phyloP scores from a whole-genome alignment of 2,888 invertebrate genomes.

The Rosalia funebris region DNA sequence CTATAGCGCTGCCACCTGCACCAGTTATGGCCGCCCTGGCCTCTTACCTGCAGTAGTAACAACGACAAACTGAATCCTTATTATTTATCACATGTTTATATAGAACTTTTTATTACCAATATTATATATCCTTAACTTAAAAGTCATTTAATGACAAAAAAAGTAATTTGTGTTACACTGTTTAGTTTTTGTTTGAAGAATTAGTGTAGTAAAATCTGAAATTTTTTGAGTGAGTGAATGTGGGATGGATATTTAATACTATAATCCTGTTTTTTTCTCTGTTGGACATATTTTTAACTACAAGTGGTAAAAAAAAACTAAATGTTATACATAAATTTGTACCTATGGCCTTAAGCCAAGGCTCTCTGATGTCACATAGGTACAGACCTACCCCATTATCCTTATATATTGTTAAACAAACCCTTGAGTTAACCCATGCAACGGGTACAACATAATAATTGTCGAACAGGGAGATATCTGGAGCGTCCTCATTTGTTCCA shows the following conservation, averaged over 20 bases:
- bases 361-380: conserved; percentile 44
- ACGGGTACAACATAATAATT: conserved; percentile 54
- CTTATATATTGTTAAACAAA: conserved; percentile 39
- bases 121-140: conserved; percentile 59
- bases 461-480: conserved; percentile 62
- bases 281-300: conserved; percentile 42
- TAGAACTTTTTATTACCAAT: conserved; percentile 61
- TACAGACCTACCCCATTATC: conserved; percentile 52
- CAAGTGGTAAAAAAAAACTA: conserved; percentile 21
- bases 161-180: conserved; percentile 55
- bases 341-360: conserved; percentile 29
- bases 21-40: conserved; percentile 74
- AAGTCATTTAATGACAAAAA: conserved; percentile 64
- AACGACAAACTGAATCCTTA: conserved; percentile 59
- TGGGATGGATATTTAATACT: conserved; percentile 47
- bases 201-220: conserved; percentile 45
- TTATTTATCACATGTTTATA: conserved; percentile 63
- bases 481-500: conserved; percentile 54
- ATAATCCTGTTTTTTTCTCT: conserved; percentile 52
- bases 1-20: conserved; percentile 88
- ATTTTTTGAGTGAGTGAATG: conserved; percentile 53
- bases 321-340: conserved; percentile 22
- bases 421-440: conserved; percentile 51
- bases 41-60: conserved; percentile 64
- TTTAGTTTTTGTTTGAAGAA: conserved; percentile 34